Base-by-base conservation (phyloP, 2,888 invertebrate species). In the Drosophila yooni region DNA sequence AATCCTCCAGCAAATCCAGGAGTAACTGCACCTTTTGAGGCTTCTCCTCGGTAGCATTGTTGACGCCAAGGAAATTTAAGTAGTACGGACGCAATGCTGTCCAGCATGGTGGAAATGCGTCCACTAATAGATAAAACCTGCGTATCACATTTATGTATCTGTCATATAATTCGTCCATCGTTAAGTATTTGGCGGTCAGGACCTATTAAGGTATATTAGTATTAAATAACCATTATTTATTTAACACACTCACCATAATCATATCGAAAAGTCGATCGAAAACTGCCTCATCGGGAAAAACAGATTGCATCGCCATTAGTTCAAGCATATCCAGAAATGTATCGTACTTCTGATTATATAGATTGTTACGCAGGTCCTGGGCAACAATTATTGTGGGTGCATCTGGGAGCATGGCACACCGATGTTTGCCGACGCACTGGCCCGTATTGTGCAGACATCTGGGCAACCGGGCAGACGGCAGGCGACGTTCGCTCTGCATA, bases 21-120 rank as follows among this genome's bases (percentile, higher is more conserved):
- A 63, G 91, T 33, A 61, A 82, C 69, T 68, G 78, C 69, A 71
- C 79, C 81, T 61, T 92, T 69, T 74, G 88, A 70, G 46, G 71
- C 38, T 61, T 84, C 56, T 65, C 52, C 1, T 34, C 3, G 2
- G 34, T 36, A 1, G 10, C 21, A 27, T 34, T 57, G 21, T 46
- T 56, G 5, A 38, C 68, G 48, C 34, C 38, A 0, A 79, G 73
- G 3, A 57, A 81, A 76, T 76, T 2, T 48, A 74, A 33, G 66
- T 81, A 93, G 21, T 84, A 90, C 0, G 85, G 76, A 13, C 92
- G 91, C 34, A 93, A 56, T 6, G 90, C 89, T 15, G 91, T 74
- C 93, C 93, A 93, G 63, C 93, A 93, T 2, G 93, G 93, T 10
- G 93, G 93, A 67, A 93, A 93, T 38, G 83, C 81, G 13, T 85